A percentile compares a stretch with the other conserved stretches of the same genome.
phyloP scores from a whole-genome alignment of 2,113 vertebrate species.

The Charina bottae region DNA sequence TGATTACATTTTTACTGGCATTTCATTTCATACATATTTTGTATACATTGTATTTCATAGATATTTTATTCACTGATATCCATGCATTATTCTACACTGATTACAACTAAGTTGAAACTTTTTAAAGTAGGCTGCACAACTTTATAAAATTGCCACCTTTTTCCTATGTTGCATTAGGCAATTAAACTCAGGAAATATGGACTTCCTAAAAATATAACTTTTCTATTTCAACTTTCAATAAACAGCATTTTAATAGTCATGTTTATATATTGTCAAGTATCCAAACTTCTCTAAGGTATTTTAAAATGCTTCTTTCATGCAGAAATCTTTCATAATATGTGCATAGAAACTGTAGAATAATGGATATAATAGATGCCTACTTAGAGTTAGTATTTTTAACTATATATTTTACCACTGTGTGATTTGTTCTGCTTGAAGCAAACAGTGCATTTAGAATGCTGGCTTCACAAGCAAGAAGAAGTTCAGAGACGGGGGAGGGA shows the following conservation, averaged over 20 bases:
- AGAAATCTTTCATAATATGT: conserved; percentile 31
- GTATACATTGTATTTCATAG: background rate
- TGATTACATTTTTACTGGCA: background rate
- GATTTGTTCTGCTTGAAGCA: conserved; percentile 38
- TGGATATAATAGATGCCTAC: conserved; percentile 4
- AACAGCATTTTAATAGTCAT: background rate
- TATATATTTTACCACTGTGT: background rate
- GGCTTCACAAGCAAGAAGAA: too few species aligned
- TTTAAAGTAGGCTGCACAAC: background rate
- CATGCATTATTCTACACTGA: background rate
- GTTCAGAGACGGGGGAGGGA: too few species aligned
- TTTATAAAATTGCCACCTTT: conserved; percentile 5
- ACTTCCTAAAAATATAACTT: background rate
- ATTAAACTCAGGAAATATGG: background rate
- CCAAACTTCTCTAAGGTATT: background rate
- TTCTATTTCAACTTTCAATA: background rate
- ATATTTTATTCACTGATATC: background rate
- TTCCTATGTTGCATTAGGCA: accelerated
- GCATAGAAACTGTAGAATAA: conserved; percentile 2
- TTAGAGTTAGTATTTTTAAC: background rate
- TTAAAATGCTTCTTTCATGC: conserved; percentile 7
- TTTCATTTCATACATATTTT: too few species aligned
- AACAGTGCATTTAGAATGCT: conserved; percentile 14
- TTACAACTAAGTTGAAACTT: background rate
- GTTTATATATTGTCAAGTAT: background rate